phyloP scores from a whole-genome alignment of 2,113 vertebrate species.

The Azemiops feae region DNA sequence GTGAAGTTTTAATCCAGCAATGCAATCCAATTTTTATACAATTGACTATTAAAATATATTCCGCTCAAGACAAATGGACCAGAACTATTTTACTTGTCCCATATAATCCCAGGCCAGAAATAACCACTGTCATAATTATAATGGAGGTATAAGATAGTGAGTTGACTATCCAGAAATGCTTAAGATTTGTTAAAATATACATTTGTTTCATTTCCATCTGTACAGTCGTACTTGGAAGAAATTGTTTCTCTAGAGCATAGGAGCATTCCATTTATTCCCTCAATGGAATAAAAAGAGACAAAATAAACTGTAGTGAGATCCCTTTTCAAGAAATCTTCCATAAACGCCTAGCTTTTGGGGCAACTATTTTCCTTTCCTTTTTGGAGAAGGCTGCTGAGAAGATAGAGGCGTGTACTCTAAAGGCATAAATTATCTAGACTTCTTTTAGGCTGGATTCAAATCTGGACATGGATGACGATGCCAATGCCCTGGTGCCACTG shows the following conservation, averaged over 20 bases:
- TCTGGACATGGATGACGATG: too few species aligned
- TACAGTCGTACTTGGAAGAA: neutral
- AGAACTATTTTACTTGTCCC: neutral
- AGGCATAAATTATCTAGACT: too few species aligned
- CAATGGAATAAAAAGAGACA: neutral
- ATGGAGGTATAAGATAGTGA: neutral
- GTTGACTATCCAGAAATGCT: neutral
- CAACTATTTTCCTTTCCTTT: too few species aligned
- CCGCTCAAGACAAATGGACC: neutral
- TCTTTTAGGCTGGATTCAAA: too few species aligned
- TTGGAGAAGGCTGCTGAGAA: too few species aligned
- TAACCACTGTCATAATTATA: neutral
- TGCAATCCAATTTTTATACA: neutral
- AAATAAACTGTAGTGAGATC: neutral
- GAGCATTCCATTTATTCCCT: neutral
- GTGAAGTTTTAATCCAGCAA: neutral
- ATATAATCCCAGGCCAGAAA: neutral
- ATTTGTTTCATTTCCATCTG: neutral
- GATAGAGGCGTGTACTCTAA: too few species aligned
- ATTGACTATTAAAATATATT: neutral
- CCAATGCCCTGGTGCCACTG: too few species aligned
- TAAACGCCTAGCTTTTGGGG: too few species aligned
- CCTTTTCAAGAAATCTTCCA: too few species aligned
- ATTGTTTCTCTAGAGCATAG: neutral
- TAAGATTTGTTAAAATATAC: neutral